These are phyloP conservation scores for Bettongia penicillata DNA, from an alignment of 2,113 vertebrate genomes.

Conservation along the genomic window DNA sequence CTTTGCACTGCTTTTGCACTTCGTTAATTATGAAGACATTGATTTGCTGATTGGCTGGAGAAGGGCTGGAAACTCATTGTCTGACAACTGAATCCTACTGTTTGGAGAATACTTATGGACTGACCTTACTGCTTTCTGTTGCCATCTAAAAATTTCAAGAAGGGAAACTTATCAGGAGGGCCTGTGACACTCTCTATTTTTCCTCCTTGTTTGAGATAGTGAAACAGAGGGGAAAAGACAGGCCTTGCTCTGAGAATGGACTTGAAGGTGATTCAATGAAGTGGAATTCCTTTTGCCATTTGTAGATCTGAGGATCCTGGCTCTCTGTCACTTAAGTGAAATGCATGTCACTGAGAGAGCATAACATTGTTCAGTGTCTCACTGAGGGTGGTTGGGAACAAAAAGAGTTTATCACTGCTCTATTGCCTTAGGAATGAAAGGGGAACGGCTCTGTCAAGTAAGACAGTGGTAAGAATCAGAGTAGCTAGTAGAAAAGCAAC, in stretches of 20 bases:
- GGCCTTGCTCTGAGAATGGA: background rate
- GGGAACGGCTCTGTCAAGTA: background rate
- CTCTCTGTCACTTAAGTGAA: background rate
- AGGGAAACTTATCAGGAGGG: background rate
- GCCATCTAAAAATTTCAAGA: background rate
- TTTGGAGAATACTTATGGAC: background rate
- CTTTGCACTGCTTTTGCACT: too few species aligned
- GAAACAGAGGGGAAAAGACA: background rate
- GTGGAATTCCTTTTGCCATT: background rate
- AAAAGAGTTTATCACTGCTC: background rate
- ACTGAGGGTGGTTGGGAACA: background rate
- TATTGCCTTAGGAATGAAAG: background rate
- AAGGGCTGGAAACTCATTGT: background rate
- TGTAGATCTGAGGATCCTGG: background rate
- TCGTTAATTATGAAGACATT: background rate
- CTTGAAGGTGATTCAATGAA: background rate
- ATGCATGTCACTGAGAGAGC: background rate
- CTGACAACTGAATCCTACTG: background rate
- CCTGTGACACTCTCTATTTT: background rate
- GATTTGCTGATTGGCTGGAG: background rate
- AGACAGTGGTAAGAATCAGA: background rate
- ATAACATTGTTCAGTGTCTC: background rate
- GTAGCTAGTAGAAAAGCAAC: background rate
- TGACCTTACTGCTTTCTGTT: background rate
- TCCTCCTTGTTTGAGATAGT: background rate